Conservation (phyloP, 2,113 vertebrate genomes). For the Ovibos moschatus region DNA sequence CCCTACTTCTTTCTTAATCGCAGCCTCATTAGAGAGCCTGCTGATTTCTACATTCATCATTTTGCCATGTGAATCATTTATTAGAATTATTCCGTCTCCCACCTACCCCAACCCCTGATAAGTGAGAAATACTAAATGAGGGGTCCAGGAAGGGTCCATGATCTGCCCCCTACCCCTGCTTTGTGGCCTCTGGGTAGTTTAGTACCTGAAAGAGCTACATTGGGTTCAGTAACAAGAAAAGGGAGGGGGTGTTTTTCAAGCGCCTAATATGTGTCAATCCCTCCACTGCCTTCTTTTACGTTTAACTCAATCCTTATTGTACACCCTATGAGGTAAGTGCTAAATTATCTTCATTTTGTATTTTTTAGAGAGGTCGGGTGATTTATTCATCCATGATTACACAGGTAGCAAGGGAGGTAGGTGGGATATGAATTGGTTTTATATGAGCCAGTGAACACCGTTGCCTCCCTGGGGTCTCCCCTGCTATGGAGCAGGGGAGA, state of each 20-base stretch:
- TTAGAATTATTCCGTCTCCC: neutral
- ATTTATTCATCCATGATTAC: neutral
- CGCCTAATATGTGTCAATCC: neutral
- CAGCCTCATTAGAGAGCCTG: neutral
- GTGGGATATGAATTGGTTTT: neutral
- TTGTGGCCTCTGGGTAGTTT: neutral
- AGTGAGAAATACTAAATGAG: neutral
- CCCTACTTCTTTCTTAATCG: neutral
- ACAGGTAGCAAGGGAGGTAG: neutral
- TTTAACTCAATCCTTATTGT: neutral
- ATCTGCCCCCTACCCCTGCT: neutral
- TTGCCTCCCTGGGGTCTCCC: neutral
- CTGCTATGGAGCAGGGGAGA: neutral
- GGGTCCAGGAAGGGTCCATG: neutral
- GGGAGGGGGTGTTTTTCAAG: neutral
- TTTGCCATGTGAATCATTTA: neutral
- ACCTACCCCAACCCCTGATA: neutral
- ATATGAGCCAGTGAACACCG: neutral
- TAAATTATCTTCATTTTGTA: neutral
- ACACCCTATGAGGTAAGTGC: neutral
- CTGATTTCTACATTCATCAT: neutral
- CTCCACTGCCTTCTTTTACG: neutral
- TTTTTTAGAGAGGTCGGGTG: neutral
- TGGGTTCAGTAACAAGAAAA: neutral
- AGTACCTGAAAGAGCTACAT: neutral